Evolutionary conservation across 2,113 vertebrate genomes (phyloP), one percentile per base, ranked within the genome.

Genomic region (Chamaetylas fuelleborni): DNA sequence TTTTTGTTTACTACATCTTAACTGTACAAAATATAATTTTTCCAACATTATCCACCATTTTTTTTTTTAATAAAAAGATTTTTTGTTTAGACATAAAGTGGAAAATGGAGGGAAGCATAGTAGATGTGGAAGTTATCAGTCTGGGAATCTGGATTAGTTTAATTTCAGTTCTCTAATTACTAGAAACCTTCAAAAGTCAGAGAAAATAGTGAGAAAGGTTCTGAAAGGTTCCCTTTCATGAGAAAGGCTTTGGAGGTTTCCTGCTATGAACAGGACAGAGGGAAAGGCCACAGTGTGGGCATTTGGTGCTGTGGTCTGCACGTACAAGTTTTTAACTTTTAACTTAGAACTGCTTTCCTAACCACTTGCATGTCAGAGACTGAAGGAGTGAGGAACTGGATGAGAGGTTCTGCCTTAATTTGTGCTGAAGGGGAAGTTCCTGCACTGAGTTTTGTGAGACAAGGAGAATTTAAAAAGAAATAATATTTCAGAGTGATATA

Each of bases 401-500:
- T 22, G 40, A 6, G 79, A 50, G 86, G 12, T 43, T 16, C 11
- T 81, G 69, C 38, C 20, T 90, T 61, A 76, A 31, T 84, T 81
- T 62, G 74, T 70, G 76, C 93, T 70, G 86, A 67, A 64, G 8
- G 69, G 88, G 89, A 91, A 61, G 51, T n/a, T 97, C 91, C 95
- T 94, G 84, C 86, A 13, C 73, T 78, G 70, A 60, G 22, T 70
- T 94, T 69, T 50, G 40, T 85, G 86, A 92, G 90, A 54, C 34
- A 40, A 85, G 88, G 91, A 77, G 92, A 92, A 93, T 93, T 97
- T 83, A 69, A 85, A 93, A 97, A 92, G 58, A 92, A 97, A 90
- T 91, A 80, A 86, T 31, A 62, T 81, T 97, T 96, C 97, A 95
- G 43, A 90, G 81, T 95, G 96, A 96, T 93, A 93, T 97, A 98